phyloP scores from a whole-genome alignment of 2,113 vertebrate species.

The Indri indri region DNA sequence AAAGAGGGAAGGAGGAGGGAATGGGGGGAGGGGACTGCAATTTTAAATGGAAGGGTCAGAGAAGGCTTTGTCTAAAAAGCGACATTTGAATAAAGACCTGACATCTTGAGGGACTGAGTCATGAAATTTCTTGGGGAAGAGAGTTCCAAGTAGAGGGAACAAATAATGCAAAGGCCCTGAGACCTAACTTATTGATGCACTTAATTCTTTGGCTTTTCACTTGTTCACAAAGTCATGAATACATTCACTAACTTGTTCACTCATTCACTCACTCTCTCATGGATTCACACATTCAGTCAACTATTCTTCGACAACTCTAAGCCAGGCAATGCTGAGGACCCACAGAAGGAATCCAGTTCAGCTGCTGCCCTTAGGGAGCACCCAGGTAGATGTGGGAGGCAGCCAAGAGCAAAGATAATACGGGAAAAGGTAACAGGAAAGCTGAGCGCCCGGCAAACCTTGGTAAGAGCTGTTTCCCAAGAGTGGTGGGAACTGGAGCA shows the following conservation, averaged over 20 bases:
- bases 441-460: background rate
- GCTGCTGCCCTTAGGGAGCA: background rate
- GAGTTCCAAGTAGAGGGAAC: background rate
- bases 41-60: background rate
- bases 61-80: background rate
- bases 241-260: background rate
- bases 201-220: background rate
- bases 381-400: background rate
- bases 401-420: background rate
- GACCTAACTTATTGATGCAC: background rate
- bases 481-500: background rate
- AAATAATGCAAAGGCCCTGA: background rate
- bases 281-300: background rate
- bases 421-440: background rate
- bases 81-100: background rate
- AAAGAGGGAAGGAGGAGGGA: background rate
- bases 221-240: background rate
- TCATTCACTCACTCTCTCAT: background rate
- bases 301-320: background rate
- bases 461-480: background rate
- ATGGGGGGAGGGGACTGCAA: background rate
- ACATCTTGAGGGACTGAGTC: background rate
- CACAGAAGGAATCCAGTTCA: background rate
- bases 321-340: background rate
- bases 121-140: background rate